Base-by-base conservation (phyloP, 2,888 invertebrate genomes). In the Pyrgus malvae region DNA sequence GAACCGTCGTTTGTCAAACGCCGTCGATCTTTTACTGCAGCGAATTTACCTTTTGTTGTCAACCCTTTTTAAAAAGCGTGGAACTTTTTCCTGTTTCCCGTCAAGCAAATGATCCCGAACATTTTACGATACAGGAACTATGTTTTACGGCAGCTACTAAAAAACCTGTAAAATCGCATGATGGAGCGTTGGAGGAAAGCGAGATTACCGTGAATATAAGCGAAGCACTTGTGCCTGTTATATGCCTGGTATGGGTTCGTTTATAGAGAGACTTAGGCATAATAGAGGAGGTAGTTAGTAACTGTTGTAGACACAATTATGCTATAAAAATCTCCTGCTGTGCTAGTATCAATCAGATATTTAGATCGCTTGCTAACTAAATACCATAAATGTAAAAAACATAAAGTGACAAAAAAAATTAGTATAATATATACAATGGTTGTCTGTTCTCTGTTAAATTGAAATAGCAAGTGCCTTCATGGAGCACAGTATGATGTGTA, bases 101-200 rank as follows among this genome's bases (percentile, higher is more conserved):
- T 16, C 16, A 11, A 16, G 33, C 50, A 42, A 50, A 50, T 50
- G 50, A 50, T 50, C 50, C 42, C 31, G 35, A 50, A 50, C 50
- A 50, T 50, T 50, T 50, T 42, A 50, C 50, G 50, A 17, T 42
- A 50, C 35, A 35, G 35, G 25, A 50, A 35, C 50, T 42, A 50
- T 50, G 50, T 42, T 50, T 50, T 42, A 50, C 25, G 50, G 33
- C 42, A 19, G 50, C 41, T 50, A 35, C 42, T 42, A 42, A 50
- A 50, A 50, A 50, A 27, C 50, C 50, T 50, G 50, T 42, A 50
- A 50, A 50, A 50, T 50, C 41, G 35, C 41, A 42, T 42, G 50
- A 50, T 17, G 23, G 42, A 42, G 12, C 42, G 50, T 14, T 33
- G 42, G 42, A 29, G 41, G 42, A 42, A 50, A 42, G 21, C 9